phyloP scores from a whole-genome alignment of 2,113 vertebrate genomes.

The Tauraco erythrolophus region DNA sequence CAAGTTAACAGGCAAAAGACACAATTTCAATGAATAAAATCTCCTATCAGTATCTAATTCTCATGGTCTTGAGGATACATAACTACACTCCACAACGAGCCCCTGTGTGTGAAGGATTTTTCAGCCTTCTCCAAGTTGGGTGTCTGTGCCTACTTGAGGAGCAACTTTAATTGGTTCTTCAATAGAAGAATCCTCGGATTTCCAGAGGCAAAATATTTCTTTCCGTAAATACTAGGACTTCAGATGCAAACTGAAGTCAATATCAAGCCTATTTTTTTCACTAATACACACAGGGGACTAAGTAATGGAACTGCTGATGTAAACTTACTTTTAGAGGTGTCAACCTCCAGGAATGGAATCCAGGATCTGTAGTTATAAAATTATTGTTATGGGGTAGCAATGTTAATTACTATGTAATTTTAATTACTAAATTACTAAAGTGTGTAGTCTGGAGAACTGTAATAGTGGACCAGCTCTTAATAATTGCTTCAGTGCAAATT shows the following conservation, averaged over 20 bases:
- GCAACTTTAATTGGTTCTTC: neutral
- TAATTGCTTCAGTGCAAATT: neutral
- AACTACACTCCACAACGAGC: neutral
- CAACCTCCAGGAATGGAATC: neutral
- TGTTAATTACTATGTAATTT: conserved; percentile 33
- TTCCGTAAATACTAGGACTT: neutral
- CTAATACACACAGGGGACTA: neutral
- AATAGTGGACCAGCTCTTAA: conserved; percentile 1
- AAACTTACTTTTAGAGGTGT: neutral
- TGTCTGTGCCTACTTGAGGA: neutral
- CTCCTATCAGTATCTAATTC: neutral
- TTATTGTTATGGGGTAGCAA: conserved; percentile 6
- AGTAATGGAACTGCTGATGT: neutral
- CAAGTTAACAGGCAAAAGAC: neutral
- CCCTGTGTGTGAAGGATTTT: neutral
- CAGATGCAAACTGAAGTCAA: neutral
- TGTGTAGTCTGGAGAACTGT: neutral
- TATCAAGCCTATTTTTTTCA: neutral
- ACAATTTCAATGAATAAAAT: neutral
- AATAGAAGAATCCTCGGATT: neutral
- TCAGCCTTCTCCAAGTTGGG: neutral
- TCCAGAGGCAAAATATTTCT: neutral
- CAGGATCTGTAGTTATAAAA: conserved; percentile 12
- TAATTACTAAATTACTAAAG: conserved; percentile 41
- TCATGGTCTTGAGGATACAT: neutral